Evolutionary conservation across 2,888 invertebrate species (phyloP).

Genomic region (Steinernema hermaphroditum): DNA sequence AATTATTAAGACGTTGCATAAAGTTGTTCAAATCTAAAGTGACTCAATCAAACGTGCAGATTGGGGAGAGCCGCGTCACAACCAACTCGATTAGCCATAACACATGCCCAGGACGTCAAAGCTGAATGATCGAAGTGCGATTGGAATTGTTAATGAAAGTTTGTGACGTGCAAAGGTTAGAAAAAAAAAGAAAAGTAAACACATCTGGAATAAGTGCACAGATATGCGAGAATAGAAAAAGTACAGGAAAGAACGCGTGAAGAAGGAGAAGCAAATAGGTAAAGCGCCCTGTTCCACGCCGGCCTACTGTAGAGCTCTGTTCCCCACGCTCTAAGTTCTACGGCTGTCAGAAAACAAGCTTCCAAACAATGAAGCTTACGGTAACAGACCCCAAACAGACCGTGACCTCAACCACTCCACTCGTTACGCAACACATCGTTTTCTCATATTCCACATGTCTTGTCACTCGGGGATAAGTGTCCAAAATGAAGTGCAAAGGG

Average conservation of each 20-base stretch:
- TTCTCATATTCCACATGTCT: background rate
- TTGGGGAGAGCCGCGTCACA: background rate
- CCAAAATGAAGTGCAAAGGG: background rate
- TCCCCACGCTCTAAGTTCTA: too few relatives aligned
- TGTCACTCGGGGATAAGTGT: background rate
- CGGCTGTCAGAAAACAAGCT: background rate
- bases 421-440: background rate
- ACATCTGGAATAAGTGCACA: too few relatives aligned
- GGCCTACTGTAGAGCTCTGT: too few relatives aligned
- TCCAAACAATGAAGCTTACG: background rate
- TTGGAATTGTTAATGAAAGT: too few relatives aligned
- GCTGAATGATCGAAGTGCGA: background rate
- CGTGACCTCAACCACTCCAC: background rate
- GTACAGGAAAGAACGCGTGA: too few relatives aligned
- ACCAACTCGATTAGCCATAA: background rate
- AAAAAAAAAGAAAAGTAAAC: too few relatives aligned
- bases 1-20: constrained; percentile 26
- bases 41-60: background rate
- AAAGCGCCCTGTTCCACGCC: too few relatives aligned
- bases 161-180: too few relatives aligned
- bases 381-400: background rate
- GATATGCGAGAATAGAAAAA: too few relatives aligned
- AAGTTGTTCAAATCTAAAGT: constrained; percentile 12
- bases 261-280: too few relatives aligned
- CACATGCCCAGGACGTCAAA: background rate